Evolutionary conservation across 2,797 vertebrate species (phyloP).

Genomic region (Sebastolobus alascanus): DNA sequence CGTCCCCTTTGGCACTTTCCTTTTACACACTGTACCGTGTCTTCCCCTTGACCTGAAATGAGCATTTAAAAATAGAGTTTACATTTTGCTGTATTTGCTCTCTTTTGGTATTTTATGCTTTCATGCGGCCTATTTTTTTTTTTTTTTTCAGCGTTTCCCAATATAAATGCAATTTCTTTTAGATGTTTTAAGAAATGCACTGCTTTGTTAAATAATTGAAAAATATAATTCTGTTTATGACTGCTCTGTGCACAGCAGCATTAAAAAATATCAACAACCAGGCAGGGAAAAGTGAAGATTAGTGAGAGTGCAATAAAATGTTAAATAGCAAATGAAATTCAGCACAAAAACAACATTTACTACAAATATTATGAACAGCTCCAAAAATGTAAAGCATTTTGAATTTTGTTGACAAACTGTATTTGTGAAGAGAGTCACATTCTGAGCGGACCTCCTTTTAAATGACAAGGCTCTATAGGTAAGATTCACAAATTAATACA

Average conservation of each 20-base stretch:
- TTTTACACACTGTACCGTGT: conserved; percentile 40
- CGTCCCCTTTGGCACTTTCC: conserved; percentile 63
- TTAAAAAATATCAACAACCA: background rate
- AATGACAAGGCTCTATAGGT: background rate
- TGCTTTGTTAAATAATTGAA: background rate
- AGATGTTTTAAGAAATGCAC: background rate
- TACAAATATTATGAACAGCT: background rate
- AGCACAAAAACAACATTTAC: background rate
- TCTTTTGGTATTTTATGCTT: conserved; percentile 28
- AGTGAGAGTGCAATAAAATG: background rate
- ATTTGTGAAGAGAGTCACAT: too few species aligned
- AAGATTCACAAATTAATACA: background rate
- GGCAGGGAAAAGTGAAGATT: background rate
- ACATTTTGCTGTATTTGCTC: conserved; percentile 48
- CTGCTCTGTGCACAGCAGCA: background rate
- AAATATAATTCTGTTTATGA: background rate
- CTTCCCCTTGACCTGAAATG: conserved; percentile 71
- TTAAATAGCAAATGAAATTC: background rate
- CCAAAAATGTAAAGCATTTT: background rate
- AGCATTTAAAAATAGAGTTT: conserved; percentile 71
- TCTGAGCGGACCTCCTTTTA: background rate
- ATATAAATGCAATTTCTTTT: conserved; percentile 4
- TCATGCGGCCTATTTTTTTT: background rate
- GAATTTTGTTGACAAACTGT: background rate
- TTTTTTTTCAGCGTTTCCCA: conserved; percentile 7